Evolutionary conservation across 2,113 vertebrate species (phyloP).

Genomic region (Cottus gobio): DNA sequence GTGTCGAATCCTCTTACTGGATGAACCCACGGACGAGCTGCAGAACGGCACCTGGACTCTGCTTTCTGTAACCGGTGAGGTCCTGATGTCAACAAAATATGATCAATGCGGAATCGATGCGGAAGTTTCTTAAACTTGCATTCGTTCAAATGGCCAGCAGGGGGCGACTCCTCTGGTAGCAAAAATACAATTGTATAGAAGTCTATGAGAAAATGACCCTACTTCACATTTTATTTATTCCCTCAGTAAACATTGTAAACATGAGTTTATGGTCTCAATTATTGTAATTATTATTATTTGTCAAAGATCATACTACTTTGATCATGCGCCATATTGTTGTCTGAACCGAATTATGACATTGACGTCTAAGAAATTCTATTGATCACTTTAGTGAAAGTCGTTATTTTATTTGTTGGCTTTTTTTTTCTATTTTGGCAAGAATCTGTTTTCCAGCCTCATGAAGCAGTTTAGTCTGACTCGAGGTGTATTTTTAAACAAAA

Average conservation of each 20-base stretch:
- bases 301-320: not conserved
- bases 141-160: not conserved
- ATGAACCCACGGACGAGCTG: slow-evolving; percentile 86
- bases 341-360: not conserved
- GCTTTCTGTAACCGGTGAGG: slow-evolving; percentile 89
- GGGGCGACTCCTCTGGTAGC: not conserved
- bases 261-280: not conserved
- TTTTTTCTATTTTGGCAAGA: not conserved
- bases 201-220: too few relatives aligned
- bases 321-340: not conserved
- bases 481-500: not conserved
- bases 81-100: not conserved
- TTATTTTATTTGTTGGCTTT: not conserved
- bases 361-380: not conserved
- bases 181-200: not conserved
- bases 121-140: too few relatives aligned
- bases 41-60: slow-evolving; percentile 91
- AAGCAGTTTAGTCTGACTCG: not conserved
- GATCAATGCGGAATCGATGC: too few relatives aligned
- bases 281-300: not conserved
- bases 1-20: slow-evolving; percentile 90
- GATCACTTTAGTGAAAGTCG: not conserved
- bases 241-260: not conserved
- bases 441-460: slow-evolving; percentile 12
- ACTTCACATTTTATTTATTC: too few relatives aligned